Evolutionary conservation across 1,140 invertebrate genomes (phyloP), one percentile per base, ranked within the genome.

Genomic region (Caenorhabditis latens): DNA sequence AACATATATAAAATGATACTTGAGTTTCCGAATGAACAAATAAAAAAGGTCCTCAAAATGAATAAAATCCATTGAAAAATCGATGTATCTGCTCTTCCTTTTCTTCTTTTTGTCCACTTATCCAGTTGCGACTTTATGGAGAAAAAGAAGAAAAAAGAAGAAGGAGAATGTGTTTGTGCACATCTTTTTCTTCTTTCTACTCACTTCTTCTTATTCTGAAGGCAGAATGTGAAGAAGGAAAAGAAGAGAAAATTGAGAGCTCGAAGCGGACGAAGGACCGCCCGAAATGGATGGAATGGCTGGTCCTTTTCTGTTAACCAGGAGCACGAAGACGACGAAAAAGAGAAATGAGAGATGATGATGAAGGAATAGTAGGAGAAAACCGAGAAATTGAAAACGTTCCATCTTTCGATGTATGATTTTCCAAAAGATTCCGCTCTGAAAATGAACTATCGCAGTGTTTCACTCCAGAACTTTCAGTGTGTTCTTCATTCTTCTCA

Each of bases 41-140:
- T 61, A 11, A n/a, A 5, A 61, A 32, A 32, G n/a, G n/a, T n/a
- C n/a, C 19, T 8, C 13, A 32, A 21, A n/a, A 32, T 61, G 16
- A n/a, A 16, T n/a, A 32, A 32, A 61, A 61, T 9, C 19, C 58
- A 32, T n/a, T 7, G n/a, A 71, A 71, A 71, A 71, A 71, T 71
- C 65, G 65, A 71, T 71, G 32, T 32, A 32, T 32, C 32, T 32
- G 32, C 32, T n/a, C 43, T 71, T n/a, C 42, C 4, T 13, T 42
- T 71, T 21, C 63, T 65, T 42, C 57, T 61, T 71, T 71, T 46
- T 71, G 65, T 71, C 65, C 65, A 71, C 65, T 71, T 71, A 71
- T 71, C 65, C 65, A 71, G 65, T 71, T 71, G 65, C 65, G 65
- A 71, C 65, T 71, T 71, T 71, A 71, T 71, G 65, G 65, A 48